Conservation (phyloP, 2,113 vertebrate species). For the Phalacrocorax pelagicus region DNA sequence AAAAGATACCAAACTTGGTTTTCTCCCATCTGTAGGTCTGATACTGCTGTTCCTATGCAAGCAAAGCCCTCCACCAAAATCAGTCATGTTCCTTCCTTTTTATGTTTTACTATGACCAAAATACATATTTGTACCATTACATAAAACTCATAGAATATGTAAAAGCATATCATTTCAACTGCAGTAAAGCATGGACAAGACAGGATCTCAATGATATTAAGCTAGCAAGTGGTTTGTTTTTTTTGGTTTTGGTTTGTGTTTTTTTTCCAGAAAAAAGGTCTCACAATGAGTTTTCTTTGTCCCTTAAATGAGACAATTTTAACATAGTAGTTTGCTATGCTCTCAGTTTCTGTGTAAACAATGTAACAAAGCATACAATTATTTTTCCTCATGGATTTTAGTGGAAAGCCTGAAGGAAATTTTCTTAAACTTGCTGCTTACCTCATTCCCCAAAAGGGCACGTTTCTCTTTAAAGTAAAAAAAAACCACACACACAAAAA, state of each 20-base stretch:
- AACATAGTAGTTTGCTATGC: constrained; percentile 42
- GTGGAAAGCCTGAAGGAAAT: constrained; percentile 46
- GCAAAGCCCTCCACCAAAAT: neutral
- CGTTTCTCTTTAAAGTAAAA: constrained; percentile 29
- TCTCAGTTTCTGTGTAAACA: constrained; percentile 55
- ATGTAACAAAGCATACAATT: constrained; percentile 64
- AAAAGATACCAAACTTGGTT: constrained; percentile 11
- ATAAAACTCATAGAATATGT: constrained; percentile 9
- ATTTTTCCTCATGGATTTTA: constrained; percentile 47
- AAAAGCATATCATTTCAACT: constrained; percentile 4
- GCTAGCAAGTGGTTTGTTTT: neutral
- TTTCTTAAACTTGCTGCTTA: constrained; percentile 52
- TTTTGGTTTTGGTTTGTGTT: too few relatives aligned
- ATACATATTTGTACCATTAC: constrained; percentile 12
- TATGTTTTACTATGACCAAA: neutral
- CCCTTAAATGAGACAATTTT: constrained; percentile 62
- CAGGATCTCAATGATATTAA: neutral
- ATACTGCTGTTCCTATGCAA: neutral
- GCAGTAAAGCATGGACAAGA: neutral
- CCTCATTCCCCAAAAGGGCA: constrained; percentile 24
- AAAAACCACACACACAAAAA: too few relatives aligned
- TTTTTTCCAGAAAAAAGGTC: neutral
- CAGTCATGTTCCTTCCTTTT: neutral
- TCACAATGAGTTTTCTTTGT: constrained; percentile 15
- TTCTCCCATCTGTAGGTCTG: constrained; percentile 23